Evolutionary conservation across 2,888 invertebrate species (phyloP).

Genomic region (Brenthis ino): DNA sequence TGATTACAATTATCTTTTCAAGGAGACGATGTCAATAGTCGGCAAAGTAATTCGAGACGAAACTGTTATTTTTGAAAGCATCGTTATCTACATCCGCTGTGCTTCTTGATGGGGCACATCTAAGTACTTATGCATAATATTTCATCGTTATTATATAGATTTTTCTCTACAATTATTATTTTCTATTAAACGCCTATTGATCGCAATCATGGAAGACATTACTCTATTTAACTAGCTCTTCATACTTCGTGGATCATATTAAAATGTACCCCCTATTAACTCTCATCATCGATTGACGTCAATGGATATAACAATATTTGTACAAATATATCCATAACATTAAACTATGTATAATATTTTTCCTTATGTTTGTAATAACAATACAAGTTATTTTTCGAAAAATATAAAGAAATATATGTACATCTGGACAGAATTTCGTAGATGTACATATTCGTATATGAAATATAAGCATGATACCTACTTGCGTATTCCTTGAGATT

Average conservation of each 20-base stretch:
- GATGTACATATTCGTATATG: no score
- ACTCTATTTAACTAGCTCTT: slow-evolving; percentile 41
- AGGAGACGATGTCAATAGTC: slow-evolving; percentile 24
- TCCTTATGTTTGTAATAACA: no score
- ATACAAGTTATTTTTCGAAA: no score
- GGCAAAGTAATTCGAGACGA: slow-evolving; percentile 21
- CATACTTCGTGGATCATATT: slow-evolving; percentile 44
- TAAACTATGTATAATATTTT: no score
- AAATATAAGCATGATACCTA: no score
- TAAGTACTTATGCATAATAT: background rate
- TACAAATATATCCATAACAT: background rate
- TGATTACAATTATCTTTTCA: slow-evolving; percentile 9
- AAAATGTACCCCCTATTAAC: slow-evolving; percentile 61
- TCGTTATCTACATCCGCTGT: slow-evolving; percentile 29
- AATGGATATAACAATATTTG: slow-evolving; percentile 46
- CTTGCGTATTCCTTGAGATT: no score
- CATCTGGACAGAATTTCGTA: no score
- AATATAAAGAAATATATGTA: no score
- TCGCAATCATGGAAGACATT: slow-evolving; percentile 43
- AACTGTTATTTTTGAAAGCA: slow-evolving; percentile 24
- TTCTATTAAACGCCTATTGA: slow-evolving; percentile 42
- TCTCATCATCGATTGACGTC: slow-evolving; percentile 65
- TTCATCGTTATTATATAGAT: no score
- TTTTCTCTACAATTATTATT: slow-evolving; percentile 27
- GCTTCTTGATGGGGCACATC: background rate